Conservation (phyloP, 1,140 invertebrate species). For the Holcopasites calliopsidis region DNA sequence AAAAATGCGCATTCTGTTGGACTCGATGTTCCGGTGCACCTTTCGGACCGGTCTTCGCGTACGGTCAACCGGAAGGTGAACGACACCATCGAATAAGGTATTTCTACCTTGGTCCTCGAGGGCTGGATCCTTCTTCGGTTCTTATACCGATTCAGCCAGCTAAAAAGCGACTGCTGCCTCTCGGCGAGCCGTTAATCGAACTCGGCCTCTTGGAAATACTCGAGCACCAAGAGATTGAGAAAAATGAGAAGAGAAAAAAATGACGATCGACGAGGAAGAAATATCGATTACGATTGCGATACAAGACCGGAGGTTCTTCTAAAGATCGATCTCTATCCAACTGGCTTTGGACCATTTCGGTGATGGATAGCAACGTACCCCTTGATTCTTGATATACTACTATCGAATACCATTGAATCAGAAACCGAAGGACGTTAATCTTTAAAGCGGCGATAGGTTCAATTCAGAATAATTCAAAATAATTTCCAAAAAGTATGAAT, state of each 20-base stretch:
- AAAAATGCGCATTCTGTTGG: neutral
- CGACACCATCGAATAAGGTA: slow-evolving; percentile 17
- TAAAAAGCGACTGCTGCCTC: slow-evolving; percentile 5
- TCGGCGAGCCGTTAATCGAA: neutral
- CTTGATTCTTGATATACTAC: neutral
- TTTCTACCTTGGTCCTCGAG: slow-evolving; percentile 11
- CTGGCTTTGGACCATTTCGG: neutral
- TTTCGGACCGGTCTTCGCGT: slow-evolving; percentile 29
- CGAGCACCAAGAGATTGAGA: too few relatives aligned
- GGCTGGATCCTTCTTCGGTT: neutral
- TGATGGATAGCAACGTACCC: slow-evolving; percentile 12
- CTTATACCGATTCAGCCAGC: neutral
- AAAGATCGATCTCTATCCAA: slow-evolving; percentile 17
- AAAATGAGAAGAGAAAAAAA: neutral
- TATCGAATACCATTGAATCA: neutral
- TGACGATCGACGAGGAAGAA: neutral
- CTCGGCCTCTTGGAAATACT: neutral
- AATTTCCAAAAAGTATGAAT: too few relatives aligned
- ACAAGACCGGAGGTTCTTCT: neutral
- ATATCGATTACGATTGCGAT: neutral
- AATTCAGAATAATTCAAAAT: too few relatives aligned
- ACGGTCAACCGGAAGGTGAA: slow-evolving; percentile 34
- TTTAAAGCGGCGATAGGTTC: neutral
- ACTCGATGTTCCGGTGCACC: neutral
- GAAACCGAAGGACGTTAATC: neutral